Base-by-base conservation (phyloP, 2,113 vertebrate genomes). In the Struthidea cinerea region DNA sequence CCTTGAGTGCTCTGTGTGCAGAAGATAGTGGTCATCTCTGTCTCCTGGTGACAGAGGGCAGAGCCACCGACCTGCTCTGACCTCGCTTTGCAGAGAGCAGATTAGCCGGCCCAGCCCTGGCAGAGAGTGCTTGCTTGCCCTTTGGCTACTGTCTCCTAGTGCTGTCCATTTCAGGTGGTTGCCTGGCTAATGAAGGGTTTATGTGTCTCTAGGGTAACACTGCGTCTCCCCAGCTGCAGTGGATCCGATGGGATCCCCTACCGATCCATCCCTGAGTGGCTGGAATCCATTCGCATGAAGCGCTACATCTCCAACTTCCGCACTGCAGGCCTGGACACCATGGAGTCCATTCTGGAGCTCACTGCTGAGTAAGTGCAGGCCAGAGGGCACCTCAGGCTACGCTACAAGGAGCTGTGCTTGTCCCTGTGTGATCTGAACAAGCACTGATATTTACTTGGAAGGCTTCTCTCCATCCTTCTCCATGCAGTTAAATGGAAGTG, bases 281-380 rank as follows among this genome's bases (percentile, higher is more conserved):
- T 98, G 41, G 98, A 98, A 44, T 98, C 98, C 73, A 98, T 98
- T 18, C 98, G 98, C 63, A 98, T 98, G 98, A 98, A 98, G 64
- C 97, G 98, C 81, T 98, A 98, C 69, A 96, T 98, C 82, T 86
- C 98, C 85, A 98, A 98, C 96, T 98, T 98, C 44, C 97, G 90
- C 65, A 98, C 98, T 0, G 98, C 98, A 0, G 98, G 98, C 59
- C 93, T 98, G 90, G 98, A 98, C 96, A 98, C 98, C 78, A 98
- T 98, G 98, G 98, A 98, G 42, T 98, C 98, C 47, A 96, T 98
- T 28, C 97, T 98, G 89, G 98, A 98, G 55, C 98, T 98, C 87
- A 98, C 98, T 5, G 95, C 97, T 4, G 98, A 98, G 98, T 98
- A 89, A 97, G 98, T 35, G 44, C 84, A 32, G 15, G 13, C 42